Base-by-base conservation (phyloP, 2,113 vertebrate species). In the Agapornis roseicollis region DNA sequence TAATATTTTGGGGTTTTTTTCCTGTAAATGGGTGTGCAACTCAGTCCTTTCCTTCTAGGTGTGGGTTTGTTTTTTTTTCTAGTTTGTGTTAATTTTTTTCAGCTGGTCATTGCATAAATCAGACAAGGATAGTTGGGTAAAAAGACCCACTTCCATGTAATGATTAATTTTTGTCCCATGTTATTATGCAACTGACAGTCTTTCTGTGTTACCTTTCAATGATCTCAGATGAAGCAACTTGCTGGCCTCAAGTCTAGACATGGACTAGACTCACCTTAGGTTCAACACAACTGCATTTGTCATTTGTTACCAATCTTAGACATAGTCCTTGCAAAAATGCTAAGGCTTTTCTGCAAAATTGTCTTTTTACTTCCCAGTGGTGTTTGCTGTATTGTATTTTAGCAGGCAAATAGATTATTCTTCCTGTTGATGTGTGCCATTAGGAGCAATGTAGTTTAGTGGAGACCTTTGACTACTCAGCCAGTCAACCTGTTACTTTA, bases 161-260 rank as follows among this genome's bases (percentile, higher is more conserved):
- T 4, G 13, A 20, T 37, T 23, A 3, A 0, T 11, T 29, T 56
- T 65, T 73, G 42, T 11, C 31, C 52, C 56, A 3, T 9, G 14
- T 55, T 46, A 9, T 55, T 61, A 37, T 22, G 27, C 29, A 56
- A 7, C 13, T 27, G 27, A 12, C 6, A 6, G 3, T 33, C 42
- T 64, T 63, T 41, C 37, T 79, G 28, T 9, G 0, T 80, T n/a
- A 33, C 9, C 25, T 88, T 82, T 80, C 44, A 2, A 14, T 41
- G 37, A 9, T 19, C 23, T 16, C 13, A n/a, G 73, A 18, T 41
- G 50, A n/a, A 72, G 12, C 17, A 44, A 22, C 22, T 77, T 35
- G 19, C 23, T 42, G 33, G 27, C 46, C 78, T 63, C 24, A 11
- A 31, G 55, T 44, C 35, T 66, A 24, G 42, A 25, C 8, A 3